Conservation (phyloP, 53 echinoderm and acorn worm genomes). For the Mesocentrotus franciscanus region DNA sequence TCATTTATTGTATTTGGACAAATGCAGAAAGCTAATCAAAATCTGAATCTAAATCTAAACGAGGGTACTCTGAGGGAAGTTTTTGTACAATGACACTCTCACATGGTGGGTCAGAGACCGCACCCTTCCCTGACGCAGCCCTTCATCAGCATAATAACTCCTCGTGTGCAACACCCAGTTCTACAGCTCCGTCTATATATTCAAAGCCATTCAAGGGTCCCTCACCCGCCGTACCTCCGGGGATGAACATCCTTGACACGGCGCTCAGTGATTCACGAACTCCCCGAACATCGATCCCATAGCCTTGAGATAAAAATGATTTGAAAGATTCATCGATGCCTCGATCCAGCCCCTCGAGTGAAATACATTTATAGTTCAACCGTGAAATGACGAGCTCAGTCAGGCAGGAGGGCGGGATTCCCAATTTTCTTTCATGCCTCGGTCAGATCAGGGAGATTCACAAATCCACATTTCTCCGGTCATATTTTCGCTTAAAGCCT, state of each 20-base stretch:
- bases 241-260: slow-evolving; percentile 2
- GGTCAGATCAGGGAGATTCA: too few relatives aligned
- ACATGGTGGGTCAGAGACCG: too few relatives aligned
- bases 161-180: neutral
- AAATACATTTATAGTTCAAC: slow-evolving; percentile 48
- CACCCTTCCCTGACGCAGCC: too few relatives aligned
- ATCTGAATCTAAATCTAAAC: too few relatives aligned
- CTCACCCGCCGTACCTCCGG: neutral
- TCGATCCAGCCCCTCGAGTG: slow-evolving; percentile 33
- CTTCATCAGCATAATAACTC: too few relatives aligned
- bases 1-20: too few relatives aligned
- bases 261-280: neutral
- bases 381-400: slow-evolving; percentile 18
- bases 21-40: too few relatives aligned
- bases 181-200: neutral
- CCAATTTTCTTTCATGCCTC: neutral
- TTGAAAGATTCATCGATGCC: slow-evolving; percentile 45
- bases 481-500: too few relatives aligned
- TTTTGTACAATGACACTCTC: too few relatives aligned
- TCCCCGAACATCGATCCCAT: neutral
- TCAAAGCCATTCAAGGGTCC: neutral
- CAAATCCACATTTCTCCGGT: too few relatives aligned
- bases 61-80: too few relatives aligned
- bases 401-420: neutral
- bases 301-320: slow-evolving; percentile 48